Base-by-base conservation (phyloP, 2,888 invertebrate species). In the Coleophora deauratella region DNA sequence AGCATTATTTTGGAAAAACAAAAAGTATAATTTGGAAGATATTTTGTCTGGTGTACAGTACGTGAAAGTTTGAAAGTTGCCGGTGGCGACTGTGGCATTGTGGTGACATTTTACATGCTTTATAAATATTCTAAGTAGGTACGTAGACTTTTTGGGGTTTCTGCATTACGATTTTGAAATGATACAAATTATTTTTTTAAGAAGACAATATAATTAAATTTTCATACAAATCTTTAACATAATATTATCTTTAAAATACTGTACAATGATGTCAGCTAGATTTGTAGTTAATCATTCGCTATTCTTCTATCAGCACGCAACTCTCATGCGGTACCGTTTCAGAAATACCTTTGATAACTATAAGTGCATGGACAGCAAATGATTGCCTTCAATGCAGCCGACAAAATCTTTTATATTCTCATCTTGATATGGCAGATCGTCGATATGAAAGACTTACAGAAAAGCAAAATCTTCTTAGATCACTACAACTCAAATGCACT, bases 151-250 rank as follows among this genome's bases (percentile, higher is more conserved):
- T 6, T 21, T 21, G 21, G 21, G 21, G 6, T 21, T 21, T 6
- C 21, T 21, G 21, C 21, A 6, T 6, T 21, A 21, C 21, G 3
- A 6, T 21, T 21, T 21, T n/a, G 54, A 62, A 66, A 68, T 66
- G 69, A 72, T 58, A 69, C 71, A 68, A 73, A 66, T 62, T 44
- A 58, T 67, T 78, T 67, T 78, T 42, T 81, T 84, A 84, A 76
- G 84, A 84, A 85, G 84, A 84, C 84, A 82, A 84, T 85, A 88
- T 88, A 88, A 86, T 89, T 85, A 81, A 89, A 88, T 90, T 91
- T 91, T 90, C 91, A 91, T 91, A 91, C 91, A 91, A 91, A 91
- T 91, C 81, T 91, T 91, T 91, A 91, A 91, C 91, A 90, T 84
- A 82, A 71, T 91, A 89, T 90, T 82, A 88, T 85, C 87, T 87